Evolutionary conservation across 2,113 vertebrate species (phyloP), one percentile per base, ranked within the genome.

Genomic region (Miniopterus natalensis): DNA sequence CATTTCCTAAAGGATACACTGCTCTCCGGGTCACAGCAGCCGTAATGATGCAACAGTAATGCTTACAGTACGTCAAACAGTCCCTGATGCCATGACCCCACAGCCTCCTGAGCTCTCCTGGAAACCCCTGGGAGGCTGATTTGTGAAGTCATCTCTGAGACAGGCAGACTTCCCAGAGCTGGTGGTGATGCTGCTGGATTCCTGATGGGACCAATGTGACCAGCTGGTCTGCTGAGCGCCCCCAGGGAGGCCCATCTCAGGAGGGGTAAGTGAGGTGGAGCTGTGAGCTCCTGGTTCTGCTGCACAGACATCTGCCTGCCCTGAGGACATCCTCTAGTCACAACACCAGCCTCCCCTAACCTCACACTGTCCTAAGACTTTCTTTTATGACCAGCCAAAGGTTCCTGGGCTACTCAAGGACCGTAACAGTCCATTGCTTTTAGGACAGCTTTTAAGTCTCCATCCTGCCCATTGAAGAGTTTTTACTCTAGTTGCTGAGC

Each of bases 121-220:
- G 75, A 40, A 86, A 63, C 31, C 23, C 79, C 78, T 47, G 25
- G 6, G 73, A 91, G n/a, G 47, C 49, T 25, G 27, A 29, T 66
- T 21, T 23, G 36, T 75, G 68, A 79, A 51, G 65, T 87, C 36
- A 94, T 12, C 31, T 81, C 29, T n/a, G 80, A 84, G n/a, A 45
- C 0, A 88, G 77, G 23, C 47, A 68, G 84, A 42, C 61, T 73
- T 65, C 90, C 88, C 65, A 29, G 79, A 80, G 59, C 84, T 45
- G 31, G 49, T 57, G 53, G 29, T n/a, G 65, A 63, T 4, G 17
- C 40, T 92, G 18, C 70, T 31, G 63, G 63, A n/a, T 70, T 83
- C 68, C 84, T 53, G 1, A 0, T 25, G 20, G 92, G 77, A 71
- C 70, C 53, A 55, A 0, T 45, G n/a, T 20, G 42, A 57, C 47